Base-by-base conservation (phyloP, 2,797 vertebrate species). In the Anguilla marmorata region DNA sequence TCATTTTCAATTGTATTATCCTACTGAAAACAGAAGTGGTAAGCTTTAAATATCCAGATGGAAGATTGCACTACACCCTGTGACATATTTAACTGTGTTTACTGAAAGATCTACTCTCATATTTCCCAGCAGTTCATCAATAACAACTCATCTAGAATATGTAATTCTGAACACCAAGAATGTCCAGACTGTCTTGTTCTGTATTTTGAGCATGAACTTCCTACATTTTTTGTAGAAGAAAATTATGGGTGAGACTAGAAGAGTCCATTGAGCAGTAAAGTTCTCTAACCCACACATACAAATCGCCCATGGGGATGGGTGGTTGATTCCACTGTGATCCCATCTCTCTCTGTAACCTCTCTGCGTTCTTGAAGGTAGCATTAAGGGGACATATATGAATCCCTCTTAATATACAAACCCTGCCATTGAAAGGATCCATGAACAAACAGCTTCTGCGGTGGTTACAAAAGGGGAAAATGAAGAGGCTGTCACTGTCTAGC, bases 61-160 rank as follows among this genome's bases (percentile, higher is more conserved):
- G 90, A 90, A 89, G 91, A 90, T 88, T 90, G 88, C 90, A 92
- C 92, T 30, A 86, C 76, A 90, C 94, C 91, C 92, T 94, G 92
- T 94, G 93, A 94, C 93, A 91, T 90, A 85, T 93, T 89, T 94
- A 95, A 96, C 95, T 95, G 91, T 90, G 88, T 95, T 94, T 93
- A 91, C 95, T 95, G 94, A 93, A 95, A 94, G 91, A 91, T 87
- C 88, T 93, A 93, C 93, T 93, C 94, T 92, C 89, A 85, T 86
- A 21, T 90, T 93, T 92, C 66, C 86, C 54, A 90, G 89, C 84
- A 92, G 94, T 94, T 93, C 91, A 94, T 94, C 94, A 94, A 88
- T 93, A 89, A 87, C 86, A 91, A 88, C 91, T 88, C 87, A 52
- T 86, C 74, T 89, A 80, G 89, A 93, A 91, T 90, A 91, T 90